Percentiles rank a stretch among this genome's conserved stretches.
Conservation (phyloP, 2,888 invertebrate genomes). For the Dasysyrphus albostriatus region DNA sequence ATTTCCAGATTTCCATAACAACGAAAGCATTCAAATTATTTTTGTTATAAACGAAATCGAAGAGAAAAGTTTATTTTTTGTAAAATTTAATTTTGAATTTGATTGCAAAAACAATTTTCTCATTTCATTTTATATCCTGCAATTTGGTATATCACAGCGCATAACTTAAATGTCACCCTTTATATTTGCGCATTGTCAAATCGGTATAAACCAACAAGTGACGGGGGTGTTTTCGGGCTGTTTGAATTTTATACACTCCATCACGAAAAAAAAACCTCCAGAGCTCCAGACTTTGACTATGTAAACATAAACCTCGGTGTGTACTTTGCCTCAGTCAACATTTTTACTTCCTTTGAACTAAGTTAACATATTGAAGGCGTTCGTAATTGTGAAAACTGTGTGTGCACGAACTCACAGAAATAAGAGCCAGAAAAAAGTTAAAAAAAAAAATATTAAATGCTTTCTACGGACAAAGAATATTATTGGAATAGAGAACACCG, state of each 20-base stretch:
- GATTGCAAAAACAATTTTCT: background rate
- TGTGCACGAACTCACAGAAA: constrained; percentile 18
- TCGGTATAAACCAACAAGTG: constrained; percentile 18
- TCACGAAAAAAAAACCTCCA: background rate
- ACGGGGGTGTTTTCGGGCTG: background rate
- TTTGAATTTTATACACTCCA: background rate
- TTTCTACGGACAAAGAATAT: constrained; percentile 18
- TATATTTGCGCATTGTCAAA: background rate
- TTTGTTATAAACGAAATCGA: too few species aligned
- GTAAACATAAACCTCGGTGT: constrained; percentile 3
- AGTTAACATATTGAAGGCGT: constrained; percentile 37
- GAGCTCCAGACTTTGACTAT: background rate
- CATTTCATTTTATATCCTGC: background rate
- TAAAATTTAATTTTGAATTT: background rate
- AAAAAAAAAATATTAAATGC: background rate
- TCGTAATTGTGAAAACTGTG: constrained; percentile 18
- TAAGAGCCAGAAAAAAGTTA: constrained; percentile 9
- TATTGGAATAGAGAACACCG: background rate
- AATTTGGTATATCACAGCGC: background rate
- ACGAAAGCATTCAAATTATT: too few species aligned
- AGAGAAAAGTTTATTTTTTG: too few species aligned
- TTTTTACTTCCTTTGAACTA: constrained; percentile 37
- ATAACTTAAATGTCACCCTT: background rate
- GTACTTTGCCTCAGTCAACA: constrained; percentile 42
- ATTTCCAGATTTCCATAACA: too few species aligned